A percentile compares a stretch with the other conserved stretches of the same genome.
Evolutionary conservation across 2,888 invertebrate genomes (phyloP).

Genomic region (Nymphalis c-album): DNA sequence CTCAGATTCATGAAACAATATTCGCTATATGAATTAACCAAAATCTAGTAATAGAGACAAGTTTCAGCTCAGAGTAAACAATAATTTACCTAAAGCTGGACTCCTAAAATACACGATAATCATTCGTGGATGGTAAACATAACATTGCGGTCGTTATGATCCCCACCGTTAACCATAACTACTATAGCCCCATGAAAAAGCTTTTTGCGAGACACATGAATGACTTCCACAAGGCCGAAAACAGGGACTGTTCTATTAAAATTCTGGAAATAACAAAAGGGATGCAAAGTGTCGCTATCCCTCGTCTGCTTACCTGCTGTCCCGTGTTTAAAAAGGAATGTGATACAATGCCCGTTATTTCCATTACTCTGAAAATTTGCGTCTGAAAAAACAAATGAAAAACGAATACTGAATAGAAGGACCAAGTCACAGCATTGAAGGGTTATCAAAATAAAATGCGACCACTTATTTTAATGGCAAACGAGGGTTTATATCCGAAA

Average conservation of each 20-base stretch:
- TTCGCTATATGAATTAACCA: too few species aligned
- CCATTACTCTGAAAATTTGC: constrained; percentile 68
- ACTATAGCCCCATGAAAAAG: constrained; percentile 38
- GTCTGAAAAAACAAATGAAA: constrained; percentile 36
- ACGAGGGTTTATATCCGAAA: constrained; percentile 10
- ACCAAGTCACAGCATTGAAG: constrained; percentile 23
- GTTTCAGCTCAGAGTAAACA: constrained; percentile 6
- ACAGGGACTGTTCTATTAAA: constrained; percentile 69
- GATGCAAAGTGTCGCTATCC: constrained; percentile 61
- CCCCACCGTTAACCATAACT: constrained; percentile 35
- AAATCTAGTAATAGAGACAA: neutral
- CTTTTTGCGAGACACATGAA: constrained; percentile 40
- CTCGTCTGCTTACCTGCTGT: constrained; percentile 68
- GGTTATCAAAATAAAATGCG: constrained; percentile 25
- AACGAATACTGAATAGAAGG: constrained; percentile 24
- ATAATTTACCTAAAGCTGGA: constrained; percentile 17
- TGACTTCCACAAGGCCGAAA: constrained; percentile 39
- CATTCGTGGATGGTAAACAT: constrained; percentile 31
- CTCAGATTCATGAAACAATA: too few species aligned
- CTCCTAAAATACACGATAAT: constrained; percentile 33
- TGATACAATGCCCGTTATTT: constrained; percentile 75
- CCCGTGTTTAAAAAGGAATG: constrained; percentile 72
- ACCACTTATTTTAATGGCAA: constrained; percentile 17
- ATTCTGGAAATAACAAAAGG: constrained; percentile 76
- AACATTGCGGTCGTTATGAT: constrained; percentile 32